phyloP scores from a whole-genome alignment of 2,888 invertebrate species.

The Sminthurides aquaticus region DNA sequence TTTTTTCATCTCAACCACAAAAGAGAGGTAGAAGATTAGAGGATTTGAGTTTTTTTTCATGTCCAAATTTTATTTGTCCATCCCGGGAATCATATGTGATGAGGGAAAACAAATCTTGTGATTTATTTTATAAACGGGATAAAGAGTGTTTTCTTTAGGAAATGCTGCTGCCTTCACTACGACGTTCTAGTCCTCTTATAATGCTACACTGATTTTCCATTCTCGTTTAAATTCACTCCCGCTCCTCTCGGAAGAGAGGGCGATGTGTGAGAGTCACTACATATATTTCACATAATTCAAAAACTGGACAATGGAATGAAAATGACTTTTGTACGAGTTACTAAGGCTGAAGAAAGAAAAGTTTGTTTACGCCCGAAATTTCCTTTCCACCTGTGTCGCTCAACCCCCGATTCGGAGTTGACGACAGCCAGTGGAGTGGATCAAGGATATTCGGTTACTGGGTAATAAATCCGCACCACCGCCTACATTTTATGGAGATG shows the following conservation, averaged over 20 bases:
- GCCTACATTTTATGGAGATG: no score
- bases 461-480: no score
- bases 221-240: no score
- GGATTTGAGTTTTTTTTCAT: slow-evolving; percentile 18
- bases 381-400: no score
- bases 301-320: background rate
- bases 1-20: slow-evolving; percentile 21
- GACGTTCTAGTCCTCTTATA: background rate
- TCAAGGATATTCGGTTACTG: no score
- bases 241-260: no score
- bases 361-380: no score
- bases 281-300: background rate
- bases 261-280: no score
- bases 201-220: background rate
- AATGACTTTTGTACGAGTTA: background rate
- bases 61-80: background rate
- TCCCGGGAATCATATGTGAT: background rate
- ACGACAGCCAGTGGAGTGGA: no score
- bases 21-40: slow-evolving; percentile 22
- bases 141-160: background rate
- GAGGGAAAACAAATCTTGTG: background rate
- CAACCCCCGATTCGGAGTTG: no score
- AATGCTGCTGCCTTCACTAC: background rate
- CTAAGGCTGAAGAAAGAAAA: no score
- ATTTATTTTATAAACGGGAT: background rate